phyloP scores from a whole-genome alignment of 2,113 vertebrate genomes.

The Eleginops maclovinus region DNA sequence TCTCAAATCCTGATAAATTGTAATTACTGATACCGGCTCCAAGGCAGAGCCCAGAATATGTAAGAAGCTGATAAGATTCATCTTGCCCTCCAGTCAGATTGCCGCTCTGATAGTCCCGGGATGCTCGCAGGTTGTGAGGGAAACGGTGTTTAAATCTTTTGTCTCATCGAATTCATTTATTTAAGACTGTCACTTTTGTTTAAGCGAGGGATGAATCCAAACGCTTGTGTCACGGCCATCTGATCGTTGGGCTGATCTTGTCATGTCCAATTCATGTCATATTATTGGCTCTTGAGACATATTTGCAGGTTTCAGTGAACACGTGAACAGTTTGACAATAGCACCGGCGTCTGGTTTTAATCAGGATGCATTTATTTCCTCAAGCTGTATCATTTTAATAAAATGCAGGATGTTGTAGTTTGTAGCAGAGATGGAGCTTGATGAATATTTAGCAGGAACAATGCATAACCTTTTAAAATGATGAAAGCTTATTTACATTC shows the following conservation, averaged over 20 bases:
- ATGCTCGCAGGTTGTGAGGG: conserved; percentile 35
- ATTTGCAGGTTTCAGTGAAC: conserved; percentile 78
- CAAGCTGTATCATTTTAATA: conserved; percentile 74
- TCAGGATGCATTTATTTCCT: conserved; percentile 82
- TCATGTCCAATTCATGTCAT: conserved; percentile 81
- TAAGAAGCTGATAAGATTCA: conserved; percentile 67
- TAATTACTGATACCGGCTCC: conserved; percentile 58
- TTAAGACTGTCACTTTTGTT: conserved; percentile 82
- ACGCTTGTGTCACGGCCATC: conserved; percentile 78
- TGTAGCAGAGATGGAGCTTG: conserved; percentile 60
- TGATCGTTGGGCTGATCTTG: conserved; percentile 77
- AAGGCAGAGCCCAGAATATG: conserved; percentile 54
- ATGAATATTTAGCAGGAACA: conserved; percentile 14
- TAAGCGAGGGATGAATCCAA: conserved; percentile 81
- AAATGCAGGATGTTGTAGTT: conserved; percentile 69
- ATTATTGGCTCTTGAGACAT: conserved; percentile 67
- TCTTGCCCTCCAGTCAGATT: conserved; percentile 62
- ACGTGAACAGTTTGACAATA: conserved; percentile 77
- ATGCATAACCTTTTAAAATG: conserved; percentile 27
- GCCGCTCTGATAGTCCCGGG: conserved; percentile 50
- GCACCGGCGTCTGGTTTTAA: conserved; percentile 71
- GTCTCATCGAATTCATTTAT: conserved; percentile 79
- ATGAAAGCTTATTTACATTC: conserved; percentile 24
- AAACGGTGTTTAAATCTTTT: conserved; percentile 68
- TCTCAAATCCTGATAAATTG: conserved; percentile 54